Base-by-base conservation (phyloP, 2,113 vertebrate species). In the Oreochromis spilurus region DNA sequence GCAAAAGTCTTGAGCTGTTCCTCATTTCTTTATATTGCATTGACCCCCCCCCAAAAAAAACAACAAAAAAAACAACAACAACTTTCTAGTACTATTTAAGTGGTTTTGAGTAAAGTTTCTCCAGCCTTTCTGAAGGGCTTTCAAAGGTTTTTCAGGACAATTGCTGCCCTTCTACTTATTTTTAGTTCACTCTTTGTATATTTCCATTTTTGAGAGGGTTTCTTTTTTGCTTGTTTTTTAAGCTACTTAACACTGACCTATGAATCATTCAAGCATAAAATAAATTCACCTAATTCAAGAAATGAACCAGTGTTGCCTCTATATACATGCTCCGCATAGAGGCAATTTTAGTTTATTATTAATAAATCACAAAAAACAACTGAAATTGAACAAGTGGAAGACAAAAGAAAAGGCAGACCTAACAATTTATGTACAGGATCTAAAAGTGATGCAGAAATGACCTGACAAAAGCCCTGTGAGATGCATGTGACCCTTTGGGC, bases 121-220 rank as follows among this genome's bases (percentile, higher is more conserved):
- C 14, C 14, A 48, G 16, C 3, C 16, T 50, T 50, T 50, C 48
- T 17, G 16, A 8, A 50, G 16, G 48, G 16, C 7, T 50, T 50
- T 50, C 48, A 50, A 16, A 45, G 3, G 6, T 40, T 4, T 67
- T 40, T 21, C 6, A 21, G n/a, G 62, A 40, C 3, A 3, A 7
- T 21, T 19, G 34, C 62, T 21, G 34, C 36, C 40, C 17, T 67
- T 21, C 62, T 5, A 0, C 19, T n/a, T 14, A 0, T 67, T 67
- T 8, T 67, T 38, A 67, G 62, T 67, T 38, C 62, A 67, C 19
- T 40, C 38, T 38, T 55, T 55, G 54, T 7, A 55, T 38, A n/a
- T 65, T 12, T 38, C 19, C 6, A 67, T 67, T 38, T 67, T 2
- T 0, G 4, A 21, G 10, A 67, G 4, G 0, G 0, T 67, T 67